Evolutionary conservation across 1,140 invertebrate species (phyloP).

Genomic region (Trichomalopsis sarcophagae): DNA sequence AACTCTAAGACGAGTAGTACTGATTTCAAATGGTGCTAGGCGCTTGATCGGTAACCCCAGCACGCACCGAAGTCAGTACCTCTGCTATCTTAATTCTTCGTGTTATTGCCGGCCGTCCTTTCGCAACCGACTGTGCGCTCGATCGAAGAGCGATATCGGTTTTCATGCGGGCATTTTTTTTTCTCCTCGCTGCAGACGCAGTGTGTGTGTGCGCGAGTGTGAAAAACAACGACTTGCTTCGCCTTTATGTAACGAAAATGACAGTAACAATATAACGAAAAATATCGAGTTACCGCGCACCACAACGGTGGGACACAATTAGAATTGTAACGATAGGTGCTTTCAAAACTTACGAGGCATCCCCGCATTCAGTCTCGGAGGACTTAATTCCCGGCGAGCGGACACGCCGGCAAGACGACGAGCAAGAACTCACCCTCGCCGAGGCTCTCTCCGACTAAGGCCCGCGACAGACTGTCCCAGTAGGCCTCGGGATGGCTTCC

Average conservation of each 20-base stretch:
- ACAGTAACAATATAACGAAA: constrained; percentile 20
- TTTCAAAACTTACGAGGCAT: neutral
- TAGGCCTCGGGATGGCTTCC: constrained; percentile 73
- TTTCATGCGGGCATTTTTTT: constrained; percentile 20
- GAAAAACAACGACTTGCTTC: neutral
- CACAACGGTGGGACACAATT: neutral
- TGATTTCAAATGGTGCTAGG: constrained; percentile 77
- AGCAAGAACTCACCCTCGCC: constrained; percentile 27
- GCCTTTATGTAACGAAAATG: constrained; percentile 26
- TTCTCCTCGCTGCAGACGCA: neutral
- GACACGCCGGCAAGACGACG: constrained; percentile 57
- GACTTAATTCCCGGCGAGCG: constrained; percentile 6
- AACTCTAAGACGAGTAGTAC: constrained; percentile 71
- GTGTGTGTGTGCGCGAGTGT: neutral
- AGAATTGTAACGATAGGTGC: neutral
- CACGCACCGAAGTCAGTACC: constrained; percentile 75
- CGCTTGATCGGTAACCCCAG: constrained; percentile 69
- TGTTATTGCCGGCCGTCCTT: neutral
- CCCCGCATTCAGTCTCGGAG: neutral
- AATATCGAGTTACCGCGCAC: constrained; percentile 12
- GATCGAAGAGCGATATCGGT: constrained; percentile 15
- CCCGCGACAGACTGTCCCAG: constrained; percentile 69
- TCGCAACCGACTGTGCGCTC: constrained; percentile 13
- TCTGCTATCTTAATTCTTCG: constrained; percentile 66
- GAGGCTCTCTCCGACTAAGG: neutral